A percentile compares a stretch with the other conserved stretches of the same genome.
These are phyloP conservation scores for Sinocyclocheilus maitianheensis DNA, from an alignment of 2,113 vertebrate species.

Conservation along the genomic window DNA sequence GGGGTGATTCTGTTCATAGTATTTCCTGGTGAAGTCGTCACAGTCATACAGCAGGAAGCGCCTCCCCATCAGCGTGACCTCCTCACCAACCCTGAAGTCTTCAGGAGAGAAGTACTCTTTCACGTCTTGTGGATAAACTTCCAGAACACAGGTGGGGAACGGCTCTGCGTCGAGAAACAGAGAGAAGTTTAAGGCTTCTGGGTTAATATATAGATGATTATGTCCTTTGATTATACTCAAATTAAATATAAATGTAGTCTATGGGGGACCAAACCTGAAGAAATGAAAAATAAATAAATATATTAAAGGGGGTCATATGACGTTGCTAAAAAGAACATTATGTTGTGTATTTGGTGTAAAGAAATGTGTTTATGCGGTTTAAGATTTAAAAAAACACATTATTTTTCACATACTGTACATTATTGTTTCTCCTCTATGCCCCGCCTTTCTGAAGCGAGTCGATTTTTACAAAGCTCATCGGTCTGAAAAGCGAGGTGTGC, in stretches of 20 bases:
- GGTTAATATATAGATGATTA: no score
- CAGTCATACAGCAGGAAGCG: constrained; percentile 88
- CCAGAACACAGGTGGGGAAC: constrained; percentile 88
- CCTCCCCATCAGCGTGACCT: constrained; percentile 80
- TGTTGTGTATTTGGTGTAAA: no score
- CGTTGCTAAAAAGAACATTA: no score
- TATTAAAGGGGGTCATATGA: neutral
- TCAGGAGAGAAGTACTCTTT: constrained; percentile 85
- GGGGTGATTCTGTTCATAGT: constrained; percentile 81
- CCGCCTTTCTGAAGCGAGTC: no score
- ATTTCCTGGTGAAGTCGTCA: constrained; percentile 85
- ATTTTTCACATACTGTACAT: no score
- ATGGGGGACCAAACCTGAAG: neutral
- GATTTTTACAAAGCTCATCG: no score
- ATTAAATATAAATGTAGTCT: neutral
- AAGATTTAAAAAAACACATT: no score
- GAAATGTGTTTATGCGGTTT: no score
- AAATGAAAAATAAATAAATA: neutral
- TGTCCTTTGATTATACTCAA: neutral
- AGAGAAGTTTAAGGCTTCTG: neutral
- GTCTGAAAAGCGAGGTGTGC: no score
- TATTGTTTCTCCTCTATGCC: no score
- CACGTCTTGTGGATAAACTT: constrained; percentile 86
- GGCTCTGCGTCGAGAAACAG: constrained; percentile 68
- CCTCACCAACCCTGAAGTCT: constrained; percentile 86